Base-by-base conservation (phyloP, 2,113 vertebrate species). In the Setophaga kirtlandii region DNA sequence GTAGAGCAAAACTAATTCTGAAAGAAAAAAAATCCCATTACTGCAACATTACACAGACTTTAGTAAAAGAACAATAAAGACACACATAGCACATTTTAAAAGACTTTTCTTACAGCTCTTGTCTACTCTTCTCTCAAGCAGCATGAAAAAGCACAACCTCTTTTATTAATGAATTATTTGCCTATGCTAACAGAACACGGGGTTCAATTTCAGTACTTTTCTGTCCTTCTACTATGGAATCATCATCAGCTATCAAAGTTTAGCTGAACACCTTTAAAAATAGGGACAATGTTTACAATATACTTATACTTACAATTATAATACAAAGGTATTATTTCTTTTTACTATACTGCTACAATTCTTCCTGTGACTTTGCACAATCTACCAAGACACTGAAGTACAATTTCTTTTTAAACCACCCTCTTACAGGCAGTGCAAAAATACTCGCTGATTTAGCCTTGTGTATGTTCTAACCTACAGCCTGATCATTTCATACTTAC, bases 61-160 rank as follows among this genome's bases (percentile, higher is more conserved):
- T 15, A 31, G 15, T 31, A 73, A 2, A 5, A 60, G 14, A 71
- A 85, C 5, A 63, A 44, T n/a, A 50, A 44, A 84, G 37, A 74
- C 12, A 75, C 6, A 59, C 3, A 19, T 0, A 28, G 3, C 5
- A 0, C 41, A 88, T 18, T 88, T 65, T 24, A n/a, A 12, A 77
- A 28, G 3, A 65, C 6, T 21, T 67, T 12, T 6, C 83, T 64
- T 63, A 76, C 3, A 64, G 39, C 19, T 27, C 5, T n/a, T 20
- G 8, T 20, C 27, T 63, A 56, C 15, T n/a, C 12, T 70, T 69
- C 17, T 42, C 31, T 83, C n/a, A 44, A 69, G n/a, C 13, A 80
- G 15, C 8, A 62, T 1, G 2, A 31, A 35, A 20, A 76, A 79
- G 25, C 24, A 68, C 31, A 21, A 59, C 5, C 5, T 60, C n/a